Percentiles rank a stretch among this genome's conserved stretches.
Conservation (phyloP, 1,140 invertebrate species). For the Cotesia chilonis region DNA sequence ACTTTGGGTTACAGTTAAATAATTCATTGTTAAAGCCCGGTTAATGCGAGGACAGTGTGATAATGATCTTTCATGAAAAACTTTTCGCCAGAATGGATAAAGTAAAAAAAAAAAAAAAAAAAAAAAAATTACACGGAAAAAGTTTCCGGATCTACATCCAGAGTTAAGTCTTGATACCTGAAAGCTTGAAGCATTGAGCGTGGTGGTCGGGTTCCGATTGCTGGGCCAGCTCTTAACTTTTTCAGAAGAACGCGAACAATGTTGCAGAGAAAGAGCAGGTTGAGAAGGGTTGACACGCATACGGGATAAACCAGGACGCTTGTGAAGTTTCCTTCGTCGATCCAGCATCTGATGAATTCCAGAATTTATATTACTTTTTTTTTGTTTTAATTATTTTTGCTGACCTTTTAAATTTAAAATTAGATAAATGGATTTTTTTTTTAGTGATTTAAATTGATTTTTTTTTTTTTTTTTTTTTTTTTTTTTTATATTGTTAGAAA, state of each 20-base stretch:
- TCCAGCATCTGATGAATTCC: conserved; percentile 78
- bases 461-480: no score
- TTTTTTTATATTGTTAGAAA: no score
- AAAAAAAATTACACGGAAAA: not conserved
- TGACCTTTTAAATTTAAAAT: not conserved
- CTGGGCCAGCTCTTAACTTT: conserved; percentile 79
- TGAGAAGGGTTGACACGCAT: conserved; percentile 81
- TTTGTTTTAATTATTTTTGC: not conserved
- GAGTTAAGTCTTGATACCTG: conserved; percentile 66
- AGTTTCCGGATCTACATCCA: not conserved
- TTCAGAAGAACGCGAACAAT: conserved; percentile 91
- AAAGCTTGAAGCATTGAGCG: conserved; percentile 80
- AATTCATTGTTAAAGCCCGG: no score
- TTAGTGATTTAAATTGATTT: no score
- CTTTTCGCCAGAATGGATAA: not conserved
- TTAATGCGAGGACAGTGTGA: not conserved
- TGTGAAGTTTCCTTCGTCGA: conserved; percentile 76
- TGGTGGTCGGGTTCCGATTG: conserved; percentile 70
- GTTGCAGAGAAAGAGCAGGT: conserved; percentile 90
- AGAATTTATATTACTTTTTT: not conserved
- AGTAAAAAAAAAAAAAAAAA: conserved; percentile 7
- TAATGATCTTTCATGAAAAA: conserved; percentile 1
- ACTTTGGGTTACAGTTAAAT: not conserved
- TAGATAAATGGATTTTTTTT: no score
- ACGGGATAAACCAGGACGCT: conserved; percentile 83